Evolutionary conservation across 1,140 invertebrate genomes (phyloP).

Genomic region (Drosophila pseudoananassae): DNA sequence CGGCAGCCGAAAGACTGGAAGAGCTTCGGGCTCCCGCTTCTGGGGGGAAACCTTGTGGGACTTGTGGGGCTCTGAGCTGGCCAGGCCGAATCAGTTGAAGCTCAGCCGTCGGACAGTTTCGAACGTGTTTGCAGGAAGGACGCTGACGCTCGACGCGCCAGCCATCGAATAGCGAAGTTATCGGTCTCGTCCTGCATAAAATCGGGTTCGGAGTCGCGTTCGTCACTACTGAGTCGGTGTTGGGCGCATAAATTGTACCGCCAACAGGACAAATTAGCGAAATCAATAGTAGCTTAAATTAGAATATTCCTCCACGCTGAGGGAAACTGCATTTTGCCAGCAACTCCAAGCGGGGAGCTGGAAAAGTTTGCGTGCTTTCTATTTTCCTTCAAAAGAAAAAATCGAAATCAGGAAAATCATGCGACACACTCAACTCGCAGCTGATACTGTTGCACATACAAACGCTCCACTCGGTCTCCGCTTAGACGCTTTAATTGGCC

Average conservation of each 20-base stretch:
- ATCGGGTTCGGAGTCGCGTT: conserved; percentile 20
- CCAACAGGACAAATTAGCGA: conserved; percentile 40
- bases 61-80: conserved; percentile 27
- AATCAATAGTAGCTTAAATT: conserved; percentile 37
- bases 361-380: conserved; percentile 37
- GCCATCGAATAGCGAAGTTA: conserved; percentile 47
- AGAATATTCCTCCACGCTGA: conserved; percentile 19
- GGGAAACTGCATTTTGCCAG: conserved; percentile 6
- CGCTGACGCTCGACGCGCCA: conserved; percentile 62
- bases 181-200: conserved; percentile 35
- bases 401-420: conserved; percentile 12
- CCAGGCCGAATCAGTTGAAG: conserved; percentile 58
- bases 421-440: conserved; percentile 15
- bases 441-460: conserved; percentile 16
- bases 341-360: neutral
- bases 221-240: neutral
- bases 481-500: conserved; percentile 55
- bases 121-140: conserved; percentile 62
- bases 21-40: conserved; percentile 24
- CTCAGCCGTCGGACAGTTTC: conserved; percentile 73
- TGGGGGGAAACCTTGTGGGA: conserved; percentile 17
- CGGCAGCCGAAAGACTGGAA: conserved; percentile 21
- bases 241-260: conserved; percentile 31
- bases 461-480: conserved; percentile 16
- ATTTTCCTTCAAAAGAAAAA: conserved; percentile 10